These are phyloP conservation scores for Rotaria socialis DNA, from an alignment of 2,888 invertebrate species.

Conservation along the genomic window DNA sequence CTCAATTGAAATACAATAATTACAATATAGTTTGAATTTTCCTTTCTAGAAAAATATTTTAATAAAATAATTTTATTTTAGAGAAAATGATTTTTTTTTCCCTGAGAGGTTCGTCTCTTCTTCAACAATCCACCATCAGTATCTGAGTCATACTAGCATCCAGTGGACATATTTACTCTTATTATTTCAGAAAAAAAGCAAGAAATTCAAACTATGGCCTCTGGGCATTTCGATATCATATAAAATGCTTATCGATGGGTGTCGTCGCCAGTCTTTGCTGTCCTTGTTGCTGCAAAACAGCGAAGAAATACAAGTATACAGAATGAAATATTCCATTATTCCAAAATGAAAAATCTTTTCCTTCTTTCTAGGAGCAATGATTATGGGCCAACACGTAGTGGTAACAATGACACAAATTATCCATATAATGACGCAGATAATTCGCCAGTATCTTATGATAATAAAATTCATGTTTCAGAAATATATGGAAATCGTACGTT, in stretches of 20 bases:
- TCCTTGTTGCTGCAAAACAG: not conserved
- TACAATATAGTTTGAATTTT: too few relatives aligned
- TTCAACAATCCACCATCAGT: not conserved
- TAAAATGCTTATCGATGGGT: slow-evolving; percentile 15
- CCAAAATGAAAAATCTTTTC: too few relatives aligned
- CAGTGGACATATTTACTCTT: not conserved
- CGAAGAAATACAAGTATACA: not conserved
- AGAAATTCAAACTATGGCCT: not conserved
- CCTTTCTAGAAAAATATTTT: not conserved
- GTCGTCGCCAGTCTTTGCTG: not conserved
- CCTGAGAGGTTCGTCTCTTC: not conserved
- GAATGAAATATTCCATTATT: not conserved
- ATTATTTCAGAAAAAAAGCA: not conserved
- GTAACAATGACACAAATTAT: not conserved
- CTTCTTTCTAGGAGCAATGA: not conserved
- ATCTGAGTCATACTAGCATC: slow-evolving; percentile 4
- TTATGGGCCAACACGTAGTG: not conserved
- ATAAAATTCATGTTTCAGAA: slow-evolving; percentile 33
- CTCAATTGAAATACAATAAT: not conserved
- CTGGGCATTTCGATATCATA: not conserved
- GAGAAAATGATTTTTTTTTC: not conserved
- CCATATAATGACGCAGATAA: not conserved
- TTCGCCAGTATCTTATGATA: slow-evolving; percentile 3
- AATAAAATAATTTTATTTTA: not conserved
- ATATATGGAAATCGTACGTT: slow-evolving; percentile 1